phyloP scores from a whole-genome alignment of 2,113 vertebrate species.

The Anas platyrhynchos region DNA sequence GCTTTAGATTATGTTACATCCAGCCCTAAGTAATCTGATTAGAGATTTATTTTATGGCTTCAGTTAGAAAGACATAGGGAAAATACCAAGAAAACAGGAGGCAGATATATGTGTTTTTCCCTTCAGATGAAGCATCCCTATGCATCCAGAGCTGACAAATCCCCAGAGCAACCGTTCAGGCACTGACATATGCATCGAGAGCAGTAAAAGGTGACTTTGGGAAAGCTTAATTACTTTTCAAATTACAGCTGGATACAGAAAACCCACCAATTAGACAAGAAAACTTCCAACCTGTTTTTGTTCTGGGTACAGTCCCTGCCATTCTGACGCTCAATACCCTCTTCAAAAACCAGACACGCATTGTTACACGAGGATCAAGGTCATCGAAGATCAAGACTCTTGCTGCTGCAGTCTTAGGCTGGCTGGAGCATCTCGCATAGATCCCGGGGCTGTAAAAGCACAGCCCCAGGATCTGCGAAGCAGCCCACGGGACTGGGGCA shows the following conservation, averaged over 20 bases:
- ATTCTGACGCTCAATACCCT: background rate
- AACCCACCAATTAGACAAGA: background rate
- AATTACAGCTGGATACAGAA: background rate
- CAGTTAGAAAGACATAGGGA: background rate
- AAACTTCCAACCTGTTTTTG: background rate
- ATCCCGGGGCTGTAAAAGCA: background rate
- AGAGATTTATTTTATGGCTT: conserved; percentile 23
- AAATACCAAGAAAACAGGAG: background rate
- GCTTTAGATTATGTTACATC: conserved; percentile 15
- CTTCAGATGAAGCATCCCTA: background rate
- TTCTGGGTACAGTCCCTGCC: background rate
- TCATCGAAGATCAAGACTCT: background rate
- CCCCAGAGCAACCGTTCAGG: background rate
- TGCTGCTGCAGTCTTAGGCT: background rate
- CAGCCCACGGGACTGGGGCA: background rate
- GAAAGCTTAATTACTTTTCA: background rate
- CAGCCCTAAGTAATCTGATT: conserved; percentile 26
- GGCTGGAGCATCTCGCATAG: background rate
- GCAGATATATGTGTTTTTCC: background rate
- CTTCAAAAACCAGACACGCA: too few relatives aligned
- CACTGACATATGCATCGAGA: too few relatives aligned
- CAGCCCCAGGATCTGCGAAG: background rate
- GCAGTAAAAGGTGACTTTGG: background rate
- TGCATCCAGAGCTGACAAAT: background rate
- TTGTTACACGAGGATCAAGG: background rate